A percentile compares a stretch with the other conserved stretches of the same genome.
These are phyloP conservation scores for Spicauda simplicius DNA, from an alignment of 2,888 invertebrate species.

Conservation along the genomic window DNA sequence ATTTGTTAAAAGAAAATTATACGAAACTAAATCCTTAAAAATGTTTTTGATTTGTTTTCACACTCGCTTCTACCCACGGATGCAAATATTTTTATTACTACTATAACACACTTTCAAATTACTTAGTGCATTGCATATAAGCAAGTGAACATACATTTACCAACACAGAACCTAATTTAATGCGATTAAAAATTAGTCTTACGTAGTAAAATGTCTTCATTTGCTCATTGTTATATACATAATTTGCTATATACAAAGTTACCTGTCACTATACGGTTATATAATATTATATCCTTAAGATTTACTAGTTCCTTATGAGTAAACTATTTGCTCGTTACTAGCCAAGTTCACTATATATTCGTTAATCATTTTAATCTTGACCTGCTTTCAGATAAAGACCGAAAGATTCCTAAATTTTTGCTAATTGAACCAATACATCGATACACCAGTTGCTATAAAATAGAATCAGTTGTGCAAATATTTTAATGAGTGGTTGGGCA, in stretches of 20 bases:
- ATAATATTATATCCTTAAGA: too few relatives aligned
- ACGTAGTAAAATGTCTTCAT: too few relatives aligned
- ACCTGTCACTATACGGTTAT: too few relatives aligned
- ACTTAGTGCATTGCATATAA: too few relatives aligned
- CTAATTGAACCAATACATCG: slow-evolving; percentile 44
- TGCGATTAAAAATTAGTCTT: too few relatives aligned
- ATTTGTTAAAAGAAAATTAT: slow-evolving; percentile 86
- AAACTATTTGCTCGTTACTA: neutral
- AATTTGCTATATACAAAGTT: too few relatives aligned
- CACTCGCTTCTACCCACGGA: slow-evolving; percentile 33
- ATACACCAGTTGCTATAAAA: slow-evolving; percentile 41
- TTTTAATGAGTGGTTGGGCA: slow-evolving; percentile 48
- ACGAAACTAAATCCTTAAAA: slow-evolving; percentile 83
- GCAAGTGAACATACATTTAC: too few relatives aligned
- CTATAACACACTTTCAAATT: slow-evolving; percentile 1
- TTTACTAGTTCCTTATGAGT: neutral
- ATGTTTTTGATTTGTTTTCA: slow-evolving; percentile 61
- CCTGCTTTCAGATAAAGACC: slow-evolving; percentile 62
- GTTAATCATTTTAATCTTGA: slow-evolving; percentile 74
- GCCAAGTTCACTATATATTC: slow-evolving; percentile 33
- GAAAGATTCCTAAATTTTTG: slow-evolving; percentile 46
- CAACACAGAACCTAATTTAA: too few relatives aligned
- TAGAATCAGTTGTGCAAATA: slow-evolving; percentile 55
- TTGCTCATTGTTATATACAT: too few relatives aligned
- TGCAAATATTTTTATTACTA: neutral